These are phyloP conservation scores for Calliopum simillimum DNA, from an alignment of 2,888 invertebrate species.

Conservation along the genomic window DNA sequence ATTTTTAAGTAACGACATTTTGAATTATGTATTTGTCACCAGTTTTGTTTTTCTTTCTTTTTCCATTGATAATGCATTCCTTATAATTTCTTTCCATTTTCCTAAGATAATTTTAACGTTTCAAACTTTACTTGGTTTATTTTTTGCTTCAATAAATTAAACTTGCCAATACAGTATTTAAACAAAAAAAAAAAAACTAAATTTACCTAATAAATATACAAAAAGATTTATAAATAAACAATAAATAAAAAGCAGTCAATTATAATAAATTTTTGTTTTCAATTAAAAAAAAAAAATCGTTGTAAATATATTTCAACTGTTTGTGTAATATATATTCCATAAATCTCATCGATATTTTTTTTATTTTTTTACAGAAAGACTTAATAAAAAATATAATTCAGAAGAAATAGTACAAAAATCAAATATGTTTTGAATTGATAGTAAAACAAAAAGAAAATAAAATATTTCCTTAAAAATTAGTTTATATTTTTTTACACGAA, in stretches of 20 bases:
- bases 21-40: constrained; percentile 1
- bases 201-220: neutral
- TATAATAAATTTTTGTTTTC: neutral
- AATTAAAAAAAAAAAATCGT: neutral
- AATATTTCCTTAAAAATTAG: neutral
- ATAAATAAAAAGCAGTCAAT: neutral
- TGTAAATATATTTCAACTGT: neutral
- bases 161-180: constrained; percentile 63
- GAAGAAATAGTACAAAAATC: constrained; percentile 23
- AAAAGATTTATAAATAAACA: neutral
- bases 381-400: constrained; percentile 7
- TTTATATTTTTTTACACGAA: constrained; percentile 35
- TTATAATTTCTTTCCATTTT: neutral
- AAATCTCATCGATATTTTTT: neutral
- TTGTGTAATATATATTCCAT: neutral
- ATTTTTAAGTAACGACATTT: neutral
- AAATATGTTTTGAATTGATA: neutral
- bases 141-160: constrained; percentile 31
- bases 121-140: neutral
- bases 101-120: neutral
- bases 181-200: neutral
- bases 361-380: constrained; percentile 6
- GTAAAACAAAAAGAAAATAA: constrained; percentile 14
- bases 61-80: neutral
- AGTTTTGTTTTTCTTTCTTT: constrained; percentile 4